Base-by-base conservation (phyloP, 2,888 invertebrate genomes). In the Clistopyga incitator region DNA sequence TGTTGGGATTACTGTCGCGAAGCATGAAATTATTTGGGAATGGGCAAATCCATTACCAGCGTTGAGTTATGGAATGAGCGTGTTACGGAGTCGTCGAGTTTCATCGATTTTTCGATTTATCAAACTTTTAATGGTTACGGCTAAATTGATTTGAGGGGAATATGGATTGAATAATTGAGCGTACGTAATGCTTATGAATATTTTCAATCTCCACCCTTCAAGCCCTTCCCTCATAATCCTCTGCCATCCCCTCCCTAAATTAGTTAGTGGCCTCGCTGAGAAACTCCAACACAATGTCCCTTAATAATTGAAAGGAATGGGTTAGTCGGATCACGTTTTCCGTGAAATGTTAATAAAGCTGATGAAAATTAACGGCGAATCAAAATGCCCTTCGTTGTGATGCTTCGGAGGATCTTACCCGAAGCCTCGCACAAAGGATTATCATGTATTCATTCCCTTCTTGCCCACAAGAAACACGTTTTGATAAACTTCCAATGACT, bases 241-340 rank as follows among this genome's bases (percentile, higher is more conserved):
- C 23, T 25, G 29, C 52, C 54, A 56, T 71, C 79, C 70, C 81
- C 34, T 42, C 64, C 47, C 64, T 81, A 81, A 84, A 81, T 81
- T 84, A 84, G 81, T 81, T 81, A 81, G 65, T 74, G 47, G 78
- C 72, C 80, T 81, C 64, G 64, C 74, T 34, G 52, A 54, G 64
- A 74, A 70, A 29, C 74, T 81, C 42, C 23, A 54, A 61, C 67
- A 76, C 75, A 50, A 71, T 67, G 76, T 78, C 77, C 75, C 74
- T 81, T 54, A 84, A 81, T 84, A 81, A 84, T 76, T 78, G 52
- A 84, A 65, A 68, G 74, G 67, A 77, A 70, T 65, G 68, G 64
- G 76, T 81, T 75, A 74, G 64, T 50, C 25, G 78, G 64, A 84
- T 80, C 81, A 56, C 75, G 84, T 84, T 84, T 84, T 74, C 15